phyloP scores from a whole-genome alignment of 2,888 invertebrate genomes.

The Nomada ruficornis region DNA sequence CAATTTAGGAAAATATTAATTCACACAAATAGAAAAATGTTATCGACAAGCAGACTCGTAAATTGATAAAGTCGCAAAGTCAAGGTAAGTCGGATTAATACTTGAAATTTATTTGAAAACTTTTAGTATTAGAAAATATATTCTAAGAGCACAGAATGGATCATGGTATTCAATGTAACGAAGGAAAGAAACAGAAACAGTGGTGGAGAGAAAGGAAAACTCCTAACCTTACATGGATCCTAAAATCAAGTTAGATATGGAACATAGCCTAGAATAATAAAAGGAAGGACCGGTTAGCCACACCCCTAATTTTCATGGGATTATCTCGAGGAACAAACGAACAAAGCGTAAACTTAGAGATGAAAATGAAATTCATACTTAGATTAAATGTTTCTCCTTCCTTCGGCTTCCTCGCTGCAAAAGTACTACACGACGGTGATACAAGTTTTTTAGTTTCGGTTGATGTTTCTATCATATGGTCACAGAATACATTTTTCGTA shows the following conservation, averaged over 20 bases:
- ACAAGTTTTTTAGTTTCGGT: slow-evolving; percentile 56
- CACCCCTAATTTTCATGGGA: slow-evolving; percentile 66
- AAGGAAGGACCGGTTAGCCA: slow-evolving; percentile 69
- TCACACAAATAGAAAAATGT: not conserved
- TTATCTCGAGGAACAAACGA: slow-evolving; percentile 27
- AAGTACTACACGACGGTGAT: slow-evolving; percentile 54
- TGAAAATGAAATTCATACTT: slow-evolving; percentile 70
- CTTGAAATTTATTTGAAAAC: not conserved
- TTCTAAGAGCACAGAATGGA: not conserved
- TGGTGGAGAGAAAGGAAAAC: slow-evolving; percentile 38
- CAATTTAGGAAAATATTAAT: not conserved
- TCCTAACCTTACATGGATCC: slow-evolving; percentile 66
- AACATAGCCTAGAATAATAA: slow-evolving; percentile 67
- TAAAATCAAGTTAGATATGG: slow-evolving; percentile 47
- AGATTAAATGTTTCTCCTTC: slow-evolving; percentile 67
- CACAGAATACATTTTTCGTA: slow-evolving; percentile 74
- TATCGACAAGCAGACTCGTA: not conserved
- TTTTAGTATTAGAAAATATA: not conserved
- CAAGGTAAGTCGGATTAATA: not conserved
- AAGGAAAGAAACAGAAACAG: slow-evolving; percentile 16
- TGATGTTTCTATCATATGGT: slow-evolving; percentile 76
- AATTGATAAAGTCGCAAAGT: not conserved
- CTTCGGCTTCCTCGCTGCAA: slow-evolving; percentile 59
- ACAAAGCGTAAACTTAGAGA: slow-evolving; percentile 3
- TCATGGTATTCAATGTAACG: not conserved